These are phyloP conservation scores for Prinia subflava DNA, from an alignment of 2,113 vertebrate species.

Conservation along the genomic window DNA sequence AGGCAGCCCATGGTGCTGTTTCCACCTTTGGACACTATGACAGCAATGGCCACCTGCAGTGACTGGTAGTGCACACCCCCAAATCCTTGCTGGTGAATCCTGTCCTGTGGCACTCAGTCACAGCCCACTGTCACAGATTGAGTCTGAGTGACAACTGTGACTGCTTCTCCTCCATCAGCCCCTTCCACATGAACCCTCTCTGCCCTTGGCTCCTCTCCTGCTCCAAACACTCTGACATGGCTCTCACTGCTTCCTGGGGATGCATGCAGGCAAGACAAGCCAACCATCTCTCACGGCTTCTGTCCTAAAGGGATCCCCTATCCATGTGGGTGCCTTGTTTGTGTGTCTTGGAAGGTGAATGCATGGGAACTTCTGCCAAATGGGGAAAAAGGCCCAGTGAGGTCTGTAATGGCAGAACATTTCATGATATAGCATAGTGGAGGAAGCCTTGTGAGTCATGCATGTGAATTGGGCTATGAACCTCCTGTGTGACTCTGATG, in stretches of 20 bases:
- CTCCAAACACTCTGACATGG: background rate
- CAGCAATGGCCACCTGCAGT: background rate
- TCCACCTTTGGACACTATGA: background rate
- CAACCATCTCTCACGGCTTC: background rate
- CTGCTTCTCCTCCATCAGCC: background rate
- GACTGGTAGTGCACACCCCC: background rate
- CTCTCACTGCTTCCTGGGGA: background rate
- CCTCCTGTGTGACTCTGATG: background rate
- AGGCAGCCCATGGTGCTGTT: background rate
- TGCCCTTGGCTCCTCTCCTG: background rate
- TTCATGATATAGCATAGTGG: background rate
- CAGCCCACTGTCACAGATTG: background rate
- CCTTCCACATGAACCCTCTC: background rate
- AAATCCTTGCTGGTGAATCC: background rate
- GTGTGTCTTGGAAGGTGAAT: background rate
- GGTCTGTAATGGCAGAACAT: background rate
- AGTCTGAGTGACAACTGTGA: background rate
- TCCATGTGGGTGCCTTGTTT: background rate
- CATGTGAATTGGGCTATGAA: background rate
- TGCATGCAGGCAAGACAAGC: fast-evolving
- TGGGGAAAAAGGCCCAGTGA: background rate
- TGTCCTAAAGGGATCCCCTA: background rate
- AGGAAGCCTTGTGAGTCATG: background rate
- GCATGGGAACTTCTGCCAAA: background rate
- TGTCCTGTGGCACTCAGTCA: background rate